Percentiles rank a stretch among this genome's conserved stretches.
Conservation (phyloP, 2,113 vertebrate species). For the Pyrgilauda ruficollis region DNA sequence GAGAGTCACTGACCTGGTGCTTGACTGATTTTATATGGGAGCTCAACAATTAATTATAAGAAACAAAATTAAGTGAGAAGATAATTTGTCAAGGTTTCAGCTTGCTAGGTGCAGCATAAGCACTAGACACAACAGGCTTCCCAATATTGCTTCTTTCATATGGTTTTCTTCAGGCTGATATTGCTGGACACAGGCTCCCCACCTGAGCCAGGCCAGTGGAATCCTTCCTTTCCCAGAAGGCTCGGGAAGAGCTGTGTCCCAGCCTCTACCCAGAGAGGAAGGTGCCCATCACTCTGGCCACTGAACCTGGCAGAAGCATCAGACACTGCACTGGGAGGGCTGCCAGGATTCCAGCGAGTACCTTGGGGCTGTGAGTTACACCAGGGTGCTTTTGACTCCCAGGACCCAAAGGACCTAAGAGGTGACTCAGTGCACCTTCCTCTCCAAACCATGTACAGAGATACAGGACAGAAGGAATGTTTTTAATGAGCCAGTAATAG, state of each 20-base stretch:
- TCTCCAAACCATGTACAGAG: background rate
- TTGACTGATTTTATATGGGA: background rate
- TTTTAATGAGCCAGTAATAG: background rate
- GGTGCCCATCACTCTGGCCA: background rate
- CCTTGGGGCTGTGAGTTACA: background rate
- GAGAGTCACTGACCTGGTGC: background rate
- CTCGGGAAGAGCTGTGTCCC: background rate
- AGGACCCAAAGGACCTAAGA: background rate
- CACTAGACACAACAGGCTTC: background rate
- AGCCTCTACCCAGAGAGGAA: background rate
- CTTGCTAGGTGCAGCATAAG: background rate
- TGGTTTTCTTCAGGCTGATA: background rate
- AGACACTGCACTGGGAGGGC: fast-evolving
- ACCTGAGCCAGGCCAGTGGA: background rate
- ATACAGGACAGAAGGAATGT: background rate
- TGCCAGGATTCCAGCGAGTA: fast-evolving
- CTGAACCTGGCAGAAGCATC: background rate
- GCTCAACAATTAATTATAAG: background rate
- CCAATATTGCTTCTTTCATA: fast-evolving
- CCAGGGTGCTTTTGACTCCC: background rate
- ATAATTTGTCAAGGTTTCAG: background rate
- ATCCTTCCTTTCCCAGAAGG: background rate
- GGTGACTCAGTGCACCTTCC: background rate
- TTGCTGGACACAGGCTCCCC: background rate
- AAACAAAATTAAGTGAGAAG: background rate